Evolutionary conservation across 2,888 invertebrate species (phyloP).

Genomic region (Cataglyphis rosenhaueri): DNA sequence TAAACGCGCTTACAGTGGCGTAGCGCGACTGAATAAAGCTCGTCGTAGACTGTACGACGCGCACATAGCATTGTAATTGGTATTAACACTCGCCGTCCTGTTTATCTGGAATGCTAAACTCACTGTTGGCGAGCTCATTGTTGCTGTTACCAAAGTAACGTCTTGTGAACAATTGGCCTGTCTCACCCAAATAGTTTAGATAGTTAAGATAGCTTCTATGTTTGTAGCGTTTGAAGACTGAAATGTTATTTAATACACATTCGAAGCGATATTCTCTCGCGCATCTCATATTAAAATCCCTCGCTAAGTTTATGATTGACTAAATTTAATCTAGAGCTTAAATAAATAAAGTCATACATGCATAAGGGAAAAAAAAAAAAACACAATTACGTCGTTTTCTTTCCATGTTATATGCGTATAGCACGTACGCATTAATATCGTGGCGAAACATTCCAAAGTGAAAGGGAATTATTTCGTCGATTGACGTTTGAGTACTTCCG

Average conservation of each 20-base stretch:
- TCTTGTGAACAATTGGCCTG: slow-evolving; percentile 8
- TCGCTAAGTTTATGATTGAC: not conserved
- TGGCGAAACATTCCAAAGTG: slow-evolving; percentile 38
- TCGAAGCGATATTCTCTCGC: not conserved
- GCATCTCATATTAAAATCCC: not conserved
- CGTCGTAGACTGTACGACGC: slow-evolving; percentile 23
- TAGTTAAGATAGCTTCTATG: not conserved
- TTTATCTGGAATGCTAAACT: slow-evolving; percentile 43
- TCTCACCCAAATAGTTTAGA: slow-evolving; percentile 9
- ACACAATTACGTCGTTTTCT: slow-evolving; percentile 11
- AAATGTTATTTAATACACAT: slow-evolving; percentile 9
- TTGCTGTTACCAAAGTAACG: slow-evolving; percentile 38
- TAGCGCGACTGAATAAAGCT: slow-evolving; percentile 52
- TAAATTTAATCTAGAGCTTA: not conserved
- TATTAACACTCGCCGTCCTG: slow-evolving; percentile 51
- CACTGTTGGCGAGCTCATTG: not conserved
- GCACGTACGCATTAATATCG: slow-evolving; percentile 10
- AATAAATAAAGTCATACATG: not conserved
- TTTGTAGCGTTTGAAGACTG: not conserved
- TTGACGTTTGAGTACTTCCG: slow-evolving; percentile 59
- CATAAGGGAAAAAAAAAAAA: not conserved
- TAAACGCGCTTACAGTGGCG: slow-evolving; percentile 69
- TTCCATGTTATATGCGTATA: not conserved
- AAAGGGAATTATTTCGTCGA: slow-evolving; percentile 66
- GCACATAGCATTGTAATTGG: slow-evolving; percentile 46